Base-by-base conservation (phyloP, 1,140 invertebrate genomes). In the Nomia melanderi region DNA sequence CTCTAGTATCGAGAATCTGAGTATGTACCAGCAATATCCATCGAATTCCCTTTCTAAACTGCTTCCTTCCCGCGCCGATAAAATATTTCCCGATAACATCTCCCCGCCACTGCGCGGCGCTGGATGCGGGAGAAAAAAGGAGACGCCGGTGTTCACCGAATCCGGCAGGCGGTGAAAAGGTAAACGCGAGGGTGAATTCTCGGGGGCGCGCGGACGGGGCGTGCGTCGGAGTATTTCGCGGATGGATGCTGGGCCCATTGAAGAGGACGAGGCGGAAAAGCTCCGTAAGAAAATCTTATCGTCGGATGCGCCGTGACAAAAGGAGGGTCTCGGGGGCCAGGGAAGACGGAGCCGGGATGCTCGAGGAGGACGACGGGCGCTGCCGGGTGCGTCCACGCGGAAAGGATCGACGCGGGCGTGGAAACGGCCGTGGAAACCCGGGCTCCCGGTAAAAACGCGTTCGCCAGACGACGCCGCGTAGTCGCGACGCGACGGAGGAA, bases 391-490 rank as follows among this genome's bases (percentile, higher is more conserved):
- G 44, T 77, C 33, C 41, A 77, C 41, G 74, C 27, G 74, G 66
- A 63, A 71, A n/a, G 25, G 31, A 11, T 53, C 27, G 41, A 14
- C 7, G 53, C 8, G n/a, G 4, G 14, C 27, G 11, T 20, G 27
- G 14, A 12, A 36, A n/a, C 14, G 9, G n/a, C 14, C 17, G 12
- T 3, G n/a, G 41, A 33, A n/a, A 23, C 2, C 17, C 33, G 29
- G 23, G 14, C 27, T 25, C 53, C 9, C 8, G 31, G 56, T 39
- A 62, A 62, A 77, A 71, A 71, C 57, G 66, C 33, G 44, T 31
- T 62, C 47, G 66, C 74, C n/a, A 59, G 65, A 70, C 74, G 74
- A 62, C 74, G 74, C 74, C 73, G 36, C 39, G 54, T 71, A 71
- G 74, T 77, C 74, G 74, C 74, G 74, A 71, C 56, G n/a, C 47